Base-by-base conservation (phyloP, 92 coral and sea anemone species). In the Hydrozoanthus gracilis region DNA sequence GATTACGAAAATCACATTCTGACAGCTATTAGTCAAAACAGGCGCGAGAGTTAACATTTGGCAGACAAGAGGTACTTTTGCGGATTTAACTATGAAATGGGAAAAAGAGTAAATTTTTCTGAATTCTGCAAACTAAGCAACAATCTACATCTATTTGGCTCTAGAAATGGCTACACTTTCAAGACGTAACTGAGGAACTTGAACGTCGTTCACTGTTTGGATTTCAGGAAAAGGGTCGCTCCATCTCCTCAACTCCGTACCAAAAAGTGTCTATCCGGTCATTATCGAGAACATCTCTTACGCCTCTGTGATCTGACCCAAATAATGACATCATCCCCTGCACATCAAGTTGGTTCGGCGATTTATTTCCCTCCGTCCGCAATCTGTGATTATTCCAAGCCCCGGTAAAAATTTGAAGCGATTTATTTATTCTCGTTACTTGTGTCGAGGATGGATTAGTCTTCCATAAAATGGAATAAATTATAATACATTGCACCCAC, bases 401-500 rank as follows among this genome's bases (percentile, higher is more conserved):
- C 5, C n/a, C 44, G 16, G 65, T 65, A 76, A 76, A 76, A 8
- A 76, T 4, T 5, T 52, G 39, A 4, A 76, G 13, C 9, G 80
- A 51, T 17, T 51, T 76, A 12, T 51, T 51, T 50, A 76, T 20
- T n/a, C n/a, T 75, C 79, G 46, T 75, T 75, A 75, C 60, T 17
- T 50, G 62, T 2, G 13, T 75, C 79, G 16, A 75, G 77, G 27
- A 72, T 17, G 7, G 14, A 52, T 72, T 46, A 54, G 15, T 72
- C 77, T 72, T 72, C 77, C 77, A 72, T 11, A 45, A 72, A 72
- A 72, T 20, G 11, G 52, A 46, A 72, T 46, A 90, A 82, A 18
- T 62, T 55, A 68, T 90, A 56, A 56, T 72, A 90, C 61, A 82
- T 17, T n/a, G 80, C 39, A 4, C 87, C 90, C 20, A 90, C 88